Evolutionary conservation across 1,140 invertebrate genomes (phyloP).

Genomic region (Nasonia vitripennis): DNA sequence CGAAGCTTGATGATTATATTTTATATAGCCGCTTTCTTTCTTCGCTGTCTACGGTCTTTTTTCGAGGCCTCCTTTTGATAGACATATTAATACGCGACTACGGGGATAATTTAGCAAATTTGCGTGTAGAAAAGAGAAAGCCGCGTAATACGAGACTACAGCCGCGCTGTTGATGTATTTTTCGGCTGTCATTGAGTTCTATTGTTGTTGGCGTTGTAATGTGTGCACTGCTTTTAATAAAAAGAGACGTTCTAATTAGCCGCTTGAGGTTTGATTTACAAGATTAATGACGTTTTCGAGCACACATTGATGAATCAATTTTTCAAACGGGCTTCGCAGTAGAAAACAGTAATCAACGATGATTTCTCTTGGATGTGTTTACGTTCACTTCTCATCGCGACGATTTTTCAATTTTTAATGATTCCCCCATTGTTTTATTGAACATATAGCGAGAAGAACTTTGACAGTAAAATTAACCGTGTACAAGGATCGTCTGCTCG

Average conservation of each 20-base stretch:
- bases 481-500: no score
- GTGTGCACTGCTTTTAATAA: background rate
- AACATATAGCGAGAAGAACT: no score
- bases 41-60: background rate
- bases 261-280: background rate
- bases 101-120: conserved; percentile 11
- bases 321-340: background rate
- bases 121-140: conserved; percentile 11
- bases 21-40: background rate
- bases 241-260: background rate
- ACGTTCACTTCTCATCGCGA: no score
- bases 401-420: no score
- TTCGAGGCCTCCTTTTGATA: background rate
- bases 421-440: no score
- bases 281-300: background rate
- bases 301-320: background rate
- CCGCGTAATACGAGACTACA: background rate
- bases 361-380: background rate
- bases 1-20: background rate
- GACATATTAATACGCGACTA: background rate
- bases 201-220: background rate
- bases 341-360: background rate
- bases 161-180: background rate
- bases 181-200: background rate
- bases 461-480: no score